Conservation (phyloP, 2,888 invertebrate genomes). For the Marasmarcha lunaedactyla region DNA sequence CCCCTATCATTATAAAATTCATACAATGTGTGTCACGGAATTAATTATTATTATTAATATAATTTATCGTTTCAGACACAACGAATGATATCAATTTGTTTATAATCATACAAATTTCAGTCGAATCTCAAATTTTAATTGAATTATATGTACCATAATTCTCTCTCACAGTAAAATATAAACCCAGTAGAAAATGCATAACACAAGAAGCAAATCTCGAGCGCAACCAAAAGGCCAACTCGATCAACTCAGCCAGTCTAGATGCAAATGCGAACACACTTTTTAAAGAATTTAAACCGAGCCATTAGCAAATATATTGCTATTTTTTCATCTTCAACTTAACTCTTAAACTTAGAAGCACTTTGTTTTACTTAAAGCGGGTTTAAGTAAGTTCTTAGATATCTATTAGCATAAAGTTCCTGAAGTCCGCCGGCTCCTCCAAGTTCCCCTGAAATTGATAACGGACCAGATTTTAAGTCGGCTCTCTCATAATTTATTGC, state of each 20-base stretch:
- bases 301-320: slow-evolving; percentile 32
- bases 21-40: too few relatives aligned
- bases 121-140: too few relatives aligned
- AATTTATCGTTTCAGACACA: too few relatives aligned
- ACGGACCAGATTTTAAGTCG: slow-evolving; percentile 20
- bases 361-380: slow-evolving; percentile 54
- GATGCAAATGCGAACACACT: slow-evolving; percentile 18
- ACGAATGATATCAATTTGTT: too few relatives aligned
- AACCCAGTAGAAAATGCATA: too few relatives aligned
- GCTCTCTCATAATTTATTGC: slow-evolving; percentile 38
- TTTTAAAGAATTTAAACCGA: slow-evolving; percentile 18
- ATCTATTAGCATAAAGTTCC: slow-evolving; percentile 47
- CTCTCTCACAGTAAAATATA: too few relatives aligned
- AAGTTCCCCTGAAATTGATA: slow-evolving; percentile 11
- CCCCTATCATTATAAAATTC: too few relatives aligned
- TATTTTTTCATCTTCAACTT: slow-evolving; percentile 31
- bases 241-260: slow-evolving; percentile 13
- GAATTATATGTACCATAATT: too few relatives aligned
- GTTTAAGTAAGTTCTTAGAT: slow-evolving; percentile 40
- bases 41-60: too few relatives aligned
- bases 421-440: neutral
- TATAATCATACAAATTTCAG: too few relatives aligned
- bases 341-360: slow-evolving; percentile 36
- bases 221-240: slow-evolving; percentile 1
- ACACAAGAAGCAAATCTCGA: too few relatives aligned